Base-by-base conservation (phyloP, 2,113 vertebrate genomes). In the Mystacornis crossleyi region DNA sequence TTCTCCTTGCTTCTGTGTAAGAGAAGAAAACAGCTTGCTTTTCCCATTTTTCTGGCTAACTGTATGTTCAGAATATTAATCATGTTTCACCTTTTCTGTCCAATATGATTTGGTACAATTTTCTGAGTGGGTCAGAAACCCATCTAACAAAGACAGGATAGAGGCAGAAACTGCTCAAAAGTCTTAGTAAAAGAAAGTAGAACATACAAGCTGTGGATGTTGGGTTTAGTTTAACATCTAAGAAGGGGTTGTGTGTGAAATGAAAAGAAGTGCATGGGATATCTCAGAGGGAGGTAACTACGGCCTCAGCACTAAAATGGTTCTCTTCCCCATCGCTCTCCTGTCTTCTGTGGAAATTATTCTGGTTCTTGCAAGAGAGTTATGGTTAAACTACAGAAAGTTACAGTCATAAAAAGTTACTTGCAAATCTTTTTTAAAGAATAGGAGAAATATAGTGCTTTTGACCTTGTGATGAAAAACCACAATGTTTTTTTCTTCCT, bases 11-110 rank as follows among this genome's bases (percentile, higher is more conserved):
- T 89, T 81, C 28, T 53, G n/a, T 75, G 20, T 75, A 74, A 57
- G 42, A 86, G 42, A 91, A 94, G 48, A 87, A 81, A 93, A 90
- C 40, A 75, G 2, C 23, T 48, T 85, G 8, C 13, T 92, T 90
- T 80, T 69, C n/a, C 55, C 4, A 1, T 90, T 93, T 89, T 42
- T 85, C 18, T 82, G 23, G 12, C 45, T 80, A 88, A 50, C 53
- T 82, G 18, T 45, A 25, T 65, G 54, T 65, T 80, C 42, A 87
- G 81, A 96, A 96, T 92, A 80, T 87, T 90, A 95, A 94, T 24
- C 9, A 28, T 6, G 2, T 67, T 75, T 88, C 75, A 82, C 40
- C 25, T 86, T 85, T 84, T 80, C 58, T 86, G n/a, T 72, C 86
- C 38, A 86, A 42, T 65, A 79, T n/a, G n/a, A n/a, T 88, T 75